phyloP scores from a whole-genome alignment of 2,113 vertebrate species.

The Cichladusa arquata region DNA sequence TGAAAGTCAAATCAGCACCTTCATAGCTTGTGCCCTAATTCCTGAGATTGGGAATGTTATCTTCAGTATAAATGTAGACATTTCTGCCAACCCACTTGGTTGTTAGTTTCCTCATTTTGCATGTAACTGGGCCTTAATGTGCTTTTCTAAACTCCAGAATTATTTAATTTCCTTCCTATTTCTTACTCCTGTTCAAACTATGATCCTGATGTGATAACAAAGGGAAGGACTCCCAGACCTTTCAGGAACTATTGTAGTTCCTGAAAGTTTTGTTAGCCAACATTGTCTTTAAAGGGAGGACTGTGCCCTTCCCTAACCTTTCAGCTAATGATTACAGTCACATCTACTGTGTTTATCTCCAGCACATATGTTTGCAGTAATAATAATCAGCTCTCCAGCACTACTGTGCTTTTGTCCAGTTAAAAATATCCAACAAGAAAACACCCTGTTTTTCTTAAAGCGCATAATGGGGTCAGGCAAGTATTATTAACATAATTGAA shows the following conservation, averaged over 20 bases:
- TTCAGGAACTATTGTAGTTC: conserved; percentile 43
- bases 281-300: conserved; percentile 50
- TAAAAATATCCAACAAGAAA: conserved; percentile 36
- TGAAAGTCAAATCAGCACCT: not conserved
- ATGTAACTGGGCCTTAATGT: not conserved
- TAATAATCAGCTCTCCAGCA: conserved; percentile 40
- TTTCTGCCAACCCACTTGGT: not conserved
- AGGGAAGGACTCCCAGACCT: conserved; percentile 50
- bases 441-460: conserved; percentile 9
- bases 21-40: not conserved
- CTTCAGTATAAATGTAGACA: conserved; percentile 6
- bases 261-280: conserved; percentile 33
- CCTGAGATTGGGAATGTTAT: not conserved
- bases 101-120: conserved; percentile 59
- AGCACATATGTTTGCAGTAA: not conserved
- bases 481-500: not conserved
- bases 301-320: conserved; percentile 42
- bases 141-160: conserved; percentile 38
- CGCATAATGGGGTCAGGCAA: not conserved
- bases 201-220: conserved; percentile 41
- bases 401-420: conserved; percentile 32
- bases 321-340: conserved; percentile 25
- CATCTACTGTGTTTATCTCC: conserved; percentile 24
- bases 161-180: conserved; percentile 72
- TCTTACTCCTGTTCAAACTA: conserved; percentile 41